These are phyloP conservation scores for Acipenser ruthenus DNA, from an alignment of 2,797 vertebrate genomes.

Conservation along the genomic window DNA sequence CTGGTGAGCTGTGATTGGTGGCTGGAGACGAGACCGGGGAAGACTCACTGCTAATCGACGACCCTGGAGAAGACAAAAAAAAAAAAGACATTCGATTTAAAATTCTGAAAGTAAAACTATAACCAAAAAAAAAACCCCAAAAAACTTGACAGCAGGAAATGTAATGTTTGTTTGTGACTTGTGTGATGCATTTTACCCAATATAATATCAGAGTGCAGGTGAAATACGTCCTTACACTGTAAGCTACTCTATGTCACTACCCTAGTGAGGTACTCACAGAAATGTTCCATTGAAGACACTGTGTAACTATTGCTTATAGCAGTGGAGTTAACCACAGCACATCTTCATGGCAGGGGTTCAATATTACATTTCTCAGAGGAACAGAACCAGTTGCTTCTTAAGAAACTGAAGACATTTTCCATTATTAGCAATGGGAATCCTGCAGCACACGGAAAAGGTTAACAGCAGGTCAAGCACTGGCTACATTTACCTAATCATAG, in stretches of 20 bases:
- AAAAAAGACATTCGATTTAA: neutral
- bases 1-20: slow-evolving; percentile 95
- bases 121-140: no score
- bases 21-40: slow-evolving; percentile 93
- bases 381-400: neutral
- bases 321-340: neutral
- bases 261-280: neutral
- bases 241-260: no score
- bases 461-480: slow-evolving; percentile 14
- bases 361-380: neutral
- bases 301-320: neutral
- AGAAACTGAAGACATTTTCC: neutral
- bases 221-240: no score
- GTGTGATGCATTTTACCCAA: no score
- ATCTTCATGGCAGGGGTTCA: neutral
- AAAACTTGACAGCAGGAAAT: slow-evolving; percentile 3
- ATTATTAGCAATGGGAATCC: slow-evolving; percentile 1
- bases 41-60: slow-evolving; percentile 94
- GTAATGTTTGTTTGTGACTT: no score
- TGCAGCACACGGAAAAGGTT: neutral
- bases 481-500: neutral
- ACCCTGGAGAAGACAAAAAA: slow-evolving; percentile 59
- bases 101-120: no score
- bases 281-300: neutral
- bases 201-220: slow-evolving; percentile 4